Conservation (phyloP, 2,113 vertebrate species). For the Daboia siamensis region DNA sequence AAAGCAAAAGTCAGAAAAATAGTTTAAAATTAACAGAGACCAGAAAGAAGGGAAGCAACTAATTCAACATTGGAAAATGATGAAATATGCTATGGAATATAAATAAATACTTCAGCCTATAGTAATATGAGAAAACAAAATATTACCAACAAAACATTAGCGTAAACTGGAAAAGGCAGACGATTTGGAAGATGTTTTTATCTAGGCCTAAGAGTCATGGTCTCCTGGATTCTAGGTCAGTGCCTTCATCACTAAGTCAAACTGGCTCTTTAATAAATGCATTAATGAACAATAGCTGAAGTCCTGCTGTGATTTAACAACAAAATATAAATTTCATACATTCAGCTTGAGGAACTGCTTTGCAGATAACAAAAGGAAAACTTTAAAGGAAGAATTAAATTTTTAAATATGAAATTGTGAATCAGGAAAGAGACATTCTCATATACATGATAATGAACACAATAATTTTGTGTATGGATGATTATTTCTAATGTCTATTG, state of each 20-base stretch:
- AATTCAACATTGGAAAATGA: background rate
- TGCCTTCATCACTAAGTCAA: background rate
- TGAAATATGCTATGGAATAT: background rate
- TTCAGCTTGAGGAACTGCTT: background rate
- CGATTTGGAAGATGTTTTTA: background rate
- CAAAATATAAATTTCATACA: background rate
- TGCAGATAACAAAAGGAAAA: background rate
- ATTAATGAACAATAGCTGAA: background rate
- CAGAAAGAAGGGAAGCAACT: background rate
- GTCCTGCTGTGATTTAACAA: background rate
- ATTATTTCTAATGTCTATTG: background rate
- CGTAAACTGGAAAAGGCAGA: background rate
- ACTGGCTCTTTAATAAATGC: background rate
- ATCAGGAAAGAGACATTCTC: background rate
- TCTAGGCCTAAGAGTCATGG: background rate
- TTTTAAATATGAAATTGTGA: background rate
- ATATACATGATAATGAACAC: background rate
- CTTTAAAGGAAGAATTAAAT: background rate
- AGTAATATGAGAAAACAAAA: background rate
- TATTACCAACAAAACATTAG: background rate
- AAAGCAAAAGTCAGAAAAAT: background rate
- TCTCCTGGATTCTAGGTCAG: background rate
- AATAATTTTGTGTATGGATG: background rate
- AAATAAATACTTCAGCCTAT: background rate
- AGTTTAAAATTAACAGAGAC: background rate